These are phyloP conservation scores for Tamandua tetradactyla DNA, from an alignment of 2,797 vertebrate genomes.

Conservation along the genomic window DNA sequence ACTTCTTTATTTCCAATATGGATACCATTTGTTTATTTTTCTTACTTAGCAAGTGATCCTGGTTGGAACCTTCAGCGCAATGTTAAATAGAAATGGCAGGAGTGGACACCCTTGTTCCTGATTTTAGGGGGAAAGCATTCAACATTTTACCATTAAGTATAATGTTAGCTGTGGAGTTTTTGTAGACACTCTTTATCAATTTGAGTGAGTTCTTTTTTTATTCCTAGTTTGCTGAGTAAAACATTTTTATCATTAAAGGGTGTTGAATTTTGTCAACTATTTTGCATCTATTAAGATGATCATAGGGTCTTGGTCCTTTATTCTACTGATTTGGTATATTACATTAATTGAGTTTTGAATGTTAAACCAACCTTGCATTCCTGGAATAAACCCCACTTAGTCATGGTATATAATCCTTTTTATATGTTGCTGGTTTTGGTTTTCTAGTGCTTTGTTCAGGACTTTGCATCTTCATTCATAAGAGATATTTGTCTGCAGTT, in stretches of 20 bases:
- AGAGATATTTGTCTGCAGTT: too few relatives aligned
- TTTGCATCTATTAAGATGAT: not conserved
- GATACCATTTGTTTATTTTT: not conserved
- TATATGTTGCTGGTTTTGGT: too few relatives aligned
- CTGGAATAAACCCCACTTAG: too few relatives aligned
- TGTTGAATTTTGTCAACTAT: too few relatives aligned
- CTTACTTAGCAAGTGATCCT: not conserved
- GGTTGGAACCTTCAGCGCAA: not conserved
- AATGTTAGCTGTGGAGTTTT: not conserved
- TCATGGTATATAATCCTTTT: too few relatives aligned
- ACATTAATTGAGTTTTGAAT: not conserved
- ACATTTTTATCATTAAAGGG: not conserved
- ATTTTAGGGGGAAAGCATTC: not conserved
- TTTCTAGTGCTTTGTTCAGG: too few relatives aligned
- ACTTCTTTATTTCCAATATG: not conserved
- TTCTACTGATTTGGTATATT: not conserved
- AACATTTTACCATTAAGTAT: not conserved
- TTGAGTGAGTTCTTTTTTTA: not conserved
- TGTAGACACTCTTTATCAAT: not conserved
- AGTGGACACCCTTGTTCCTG: not conserved
- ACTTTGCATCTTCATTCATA: too few relatives aligned
- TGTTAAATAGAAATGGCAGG: not conserved
- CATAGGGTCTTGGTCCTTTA: not conserved
- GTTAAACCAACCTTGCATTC: too few relatives aligned
- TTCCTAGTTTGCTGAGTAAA: conserved; percentile 20